Evolutionary conservation across 2,113 vertebrate genomes (phyloP), one percentile per base, ranked within the genome.

Genomic region (Sorex araneus): DNA sequence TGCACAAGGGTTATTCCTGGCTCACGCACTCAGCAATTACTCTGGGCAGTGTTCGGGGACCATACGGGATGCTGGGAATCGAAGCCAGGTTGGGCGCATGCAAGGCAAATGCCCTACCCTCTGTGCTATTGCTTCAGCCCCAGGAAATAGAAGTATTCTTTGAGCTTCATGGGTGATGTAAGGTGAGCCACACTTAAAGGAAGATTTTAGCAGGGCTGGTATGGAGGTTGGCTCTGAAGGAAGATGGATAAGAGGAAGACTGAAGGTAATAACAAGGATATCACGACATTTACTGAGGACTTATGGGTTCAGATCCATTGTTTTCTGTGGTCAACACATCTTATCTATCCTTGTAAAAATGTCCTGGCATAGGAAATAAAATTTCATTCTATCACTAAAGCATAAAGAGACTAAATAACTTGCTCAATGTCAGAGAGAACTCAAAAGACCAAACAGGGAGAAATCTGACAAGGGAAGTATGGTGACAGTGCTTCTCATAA

Each of bases 271-370:
- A 30, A 63, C 10, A 15, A 4, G 28, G 0, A 25, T 21, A 40
- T 43, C 54, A 23, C 1, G 15, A 23, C 18, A 60, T 8, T 66
- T 76, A 54, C 43, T 2, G 19, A 81, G n/a, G 25, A 9, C 36
- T 63, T 8, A 10, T 30, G 25, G 50, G 8, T 2, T 19, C 2
- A 0, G 32, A 36, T 16, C 4, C 30, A 1, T 21, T 3, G 25
- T 16, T 28, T 0, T 1, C 2, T 30, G 19, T 16, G 27, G 8
- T 18, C 34, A 1, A 1, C 12, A 71, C 11, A 21, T 6, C 32
- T 88, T 60, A 32, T 12, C 11, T 30, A 12, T 30, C n/a, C 71
- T n/a, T 63, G 4, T 18, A 19, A 28, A 16, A 69, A 73, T 13
- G 8, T 81, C 12, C 8, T 18, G 21, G 28, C 0, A 4, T 5